Base-by-base conservation (phyloP, 2,797 vertebrate genomes). In the Anabas testudineus region DNA sequence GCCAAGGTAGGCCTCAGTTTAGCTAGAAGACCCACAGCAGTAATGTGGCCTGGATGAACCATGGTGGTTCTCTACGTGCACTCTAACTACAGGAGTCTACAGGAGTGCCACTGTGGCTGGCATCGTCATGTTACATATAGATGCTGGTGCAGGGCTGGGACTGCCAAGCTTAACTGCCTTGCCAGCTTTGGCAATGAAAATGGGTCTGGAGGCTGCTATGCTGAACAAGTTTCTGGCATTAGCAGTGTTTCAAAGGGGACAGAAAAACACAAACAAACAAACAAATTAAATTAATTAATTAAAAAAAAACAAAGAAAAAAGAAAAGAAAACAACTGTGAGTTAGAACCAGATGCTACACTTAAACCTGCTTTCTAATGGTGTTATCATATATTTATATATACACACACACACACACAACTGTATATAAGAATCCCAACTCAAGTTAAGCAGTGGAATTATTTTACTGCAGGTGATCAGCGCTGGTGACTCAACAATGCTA, bases 101-200 rank as follows among this genome's bases (percentile, higher is more conserved):
- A 80, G 70, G 59, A 85, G 63, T 71, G 78, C 47, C 82, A 80
- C 80, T 77, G 70, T 59, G 72, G 71, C 62, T 90, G 89, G 86
- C 84, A 81, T 9, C 42, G 80, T 63, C 21, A 42, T 48, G 49
- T 61, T 62, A 66, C 71, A 83, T 59, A 65, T 77, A 80, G 76
- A 87, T 78, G 82, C 59, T 83, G 66, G 65, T 79, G 78, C 66
- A 75, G 61, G 66, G 72, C 41, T 71, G 19, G 26, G 67, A 57
- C 51, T 86, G 85, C 81, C 82, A 86, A 78, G 63, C 75, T 63
- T 39, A 45, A 43, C 49, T 48, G 61, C 58, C 65, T 37, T 88
- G 89, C 87, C 89, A 91, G 78, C 60, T 78, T 83, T 82, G 83
- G 81, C 80, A 74, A 32, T 67, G 61, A 66, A 83, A 78, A 67